These are phyloP conservation scores for Caretta caretta DNA, from an alignment of 2,113 vertebrate species.

Conservation along the genomic window DNA sequence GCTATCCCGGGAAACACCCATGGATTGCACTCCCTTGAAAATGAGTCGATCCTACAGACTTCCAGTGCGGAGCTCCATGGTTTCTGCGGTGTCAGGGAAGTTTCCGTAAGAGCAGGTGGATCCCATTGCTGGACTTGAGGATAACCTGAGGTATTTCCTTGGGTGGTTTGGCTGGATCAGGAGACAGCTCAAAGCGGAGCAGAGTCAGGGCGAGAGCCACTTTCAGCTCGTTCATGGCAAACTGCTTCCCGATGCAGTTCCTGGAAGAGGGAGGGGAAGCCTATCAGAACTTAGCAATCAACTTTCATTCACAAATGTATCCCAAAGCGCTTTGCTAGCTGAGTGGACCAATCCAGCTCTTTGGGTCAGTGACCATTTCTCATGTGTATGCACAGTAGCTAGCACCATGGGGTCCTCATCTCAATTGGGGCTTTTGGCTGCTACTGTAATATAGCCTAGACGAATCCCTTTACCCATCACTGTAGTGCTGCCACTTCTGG, in stretches of 20 bases:
- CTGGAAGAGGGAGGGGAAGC: slow-evolving; percentile 56
- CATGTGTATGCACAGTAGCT: background rate
- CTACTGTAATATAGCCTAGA: background rate
- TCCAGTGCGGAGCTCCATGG: background rate
- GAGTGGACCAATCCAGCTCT: background rate
- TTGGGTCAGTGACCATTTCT: background rate
- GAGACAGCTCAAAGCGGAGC: slow-evolving; percentile 79
- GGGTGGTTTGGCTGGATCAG: slow-evolving; percentile 52
- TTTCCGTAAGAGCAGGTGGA: slow-evolving; percentile 82
- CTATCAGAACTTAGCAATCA: background rate
- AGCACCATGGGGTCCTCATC: background rate
- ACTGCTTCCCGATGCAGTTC: slow-evolving; percentile 91
- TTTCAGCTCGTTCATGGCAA: slow-evolving; percentile 90
- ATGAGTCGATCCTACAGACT: background rate
- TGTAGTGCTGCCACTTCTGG: background rate
- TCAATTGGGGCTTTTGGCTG: background rate
- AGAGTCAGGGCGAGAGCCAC: slow-evolving; percentile 81
- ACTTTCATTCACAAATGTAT: background rate
- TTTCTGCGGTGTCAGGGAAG: background rate
- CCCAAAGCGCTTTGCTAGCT: background rate
- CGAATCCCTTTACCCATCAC: background rate
- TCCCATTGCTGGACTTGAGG: slow-evolving; percentile 83
- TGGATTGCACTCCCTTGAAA: background rate
- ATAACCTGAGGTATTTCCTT: slow-evolving; percentile 52
- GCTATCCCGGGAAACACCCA: background rate